A percentile compares a stretch with the other conserved stretches of the same genome.
phyloP scores from a whole-genome alignment of 2,113 vertebrate genomes.

The Lynx canadensis region DNA sequence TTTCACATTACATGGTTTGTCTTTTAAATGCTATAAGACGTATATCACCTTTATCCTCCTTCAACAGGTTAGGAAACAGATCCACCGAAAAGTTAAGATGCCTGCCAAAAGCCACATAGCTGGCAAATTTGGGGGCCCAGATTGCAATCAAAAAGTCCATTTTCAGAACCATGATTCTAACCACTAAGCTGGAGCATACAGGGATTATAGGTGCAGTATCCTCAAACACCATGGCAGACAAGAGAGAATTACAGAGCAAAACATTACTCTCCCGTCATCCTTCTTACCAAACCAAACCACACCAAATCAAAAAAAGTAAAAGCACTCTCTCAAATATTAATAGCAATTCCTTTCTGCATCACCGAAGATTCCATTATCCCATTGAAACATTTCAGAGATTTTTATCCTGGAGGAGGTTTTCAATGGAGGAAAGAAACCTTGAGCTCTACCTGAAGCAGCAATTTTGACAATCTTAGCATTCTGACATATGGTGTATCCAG shows the following conservation, averaged over 20 bases:
- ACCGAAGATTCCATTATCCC: not conserved
- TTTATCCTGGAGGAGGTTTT: not conserved
- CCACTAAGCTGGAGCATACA: not conserved
- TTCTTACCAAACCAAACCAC: not conserved
- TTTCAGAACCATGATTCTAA: not conserved
- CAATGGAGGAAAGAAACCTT: no score
- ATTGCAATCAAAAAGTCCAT: not conserved
- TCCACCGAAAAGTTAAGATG: constrained; percentile 3
- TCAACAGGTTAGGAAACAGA: not conserved
- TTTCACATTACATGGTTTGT: constrained; percentile 2
- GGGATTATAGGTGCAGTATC: not conserved
- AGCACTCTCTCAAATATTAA: not conserved
- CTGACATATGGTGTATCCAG: not conserved
- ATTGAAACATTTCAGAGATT: not conserved
- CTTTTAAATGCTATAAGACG: not conserved
- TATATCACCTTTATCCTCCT: not conserved
- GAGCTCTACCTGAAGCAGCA: not conserved
- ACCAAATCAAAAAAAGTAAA: not conserved
- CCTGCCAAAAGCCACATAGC: not conserved
- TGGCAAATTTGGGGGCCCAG: not conserved
- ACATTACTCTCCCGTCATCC: not conserved
- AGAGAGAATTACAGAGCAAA: not conserved
- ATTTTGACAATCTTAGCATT: not conserved
- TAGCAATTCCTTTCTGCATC: not conserved
- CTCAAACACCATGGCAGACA: not conserved